Evolutionary conservation across 1,140 invertebrate species (phyloP).

Genomic region (Sitobion miscanthi): DNA sequence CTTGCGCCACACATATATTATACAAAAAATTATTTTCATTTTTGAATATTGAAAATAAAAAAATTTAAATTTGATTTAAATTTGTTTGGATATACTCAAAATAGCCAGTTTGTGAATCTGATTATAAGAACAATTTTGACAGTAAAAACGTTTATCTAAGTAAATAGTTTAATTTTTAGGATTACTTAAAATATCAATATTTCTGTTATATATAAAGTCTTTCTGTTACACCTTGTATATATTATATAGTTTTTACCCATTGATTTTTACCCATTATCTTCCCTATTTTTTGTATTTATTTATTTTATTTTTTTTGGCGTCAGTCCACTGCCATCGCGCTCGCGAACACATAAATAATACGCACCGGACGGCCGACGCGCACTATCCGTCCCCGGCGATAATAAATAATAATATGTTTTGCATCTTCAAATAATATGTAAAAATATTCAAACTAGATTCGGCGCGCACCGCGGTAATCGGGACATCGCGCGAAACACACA

Average conservation of each 20-base stretch:
- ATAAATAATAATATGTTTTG: constrained; percentile 26
- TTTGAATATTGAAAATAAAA: too few species aligned
- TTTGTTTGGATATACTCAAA: too few species aligned
- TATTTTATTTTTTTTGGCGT: background rate
- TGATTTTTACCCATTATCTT: background rate
- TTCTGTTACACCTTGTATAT: too few species aligned
- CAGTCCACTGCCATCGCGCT: background rate
- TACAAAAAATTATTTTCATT: too few species aligned
- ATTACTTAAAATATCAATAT: too few species aligned
- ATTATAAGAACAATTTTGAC: too few species aligned
- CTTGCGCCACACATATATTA: too few species aligned
- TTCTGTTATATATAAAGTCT: too few species aligned
- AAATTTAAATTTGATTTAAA: too few species aligned
- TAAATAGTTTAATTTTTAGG: too few species aligned
- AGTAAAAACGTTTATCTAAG: too few species aligned
- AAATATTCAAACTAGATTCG: constrained; percentile 36
- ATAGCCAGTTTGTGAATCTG: too few species aligned
- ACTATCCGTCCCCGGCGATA: background rate
- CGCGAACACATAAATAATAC: background rate
- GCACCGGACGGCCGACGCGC: background rate
- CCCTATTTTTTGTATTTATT: background rate
- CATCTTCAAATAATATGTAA: constrained; percentile 38
- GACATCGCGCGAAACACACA: background rate
- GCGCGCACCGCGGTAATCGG: background rate
- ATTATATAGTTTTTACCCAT: background rate